These are phyloP conservation scores for Meles meles DNA, from an alignment of 2,113 vertebrate species.

Conservation along the genomic window DNA sequence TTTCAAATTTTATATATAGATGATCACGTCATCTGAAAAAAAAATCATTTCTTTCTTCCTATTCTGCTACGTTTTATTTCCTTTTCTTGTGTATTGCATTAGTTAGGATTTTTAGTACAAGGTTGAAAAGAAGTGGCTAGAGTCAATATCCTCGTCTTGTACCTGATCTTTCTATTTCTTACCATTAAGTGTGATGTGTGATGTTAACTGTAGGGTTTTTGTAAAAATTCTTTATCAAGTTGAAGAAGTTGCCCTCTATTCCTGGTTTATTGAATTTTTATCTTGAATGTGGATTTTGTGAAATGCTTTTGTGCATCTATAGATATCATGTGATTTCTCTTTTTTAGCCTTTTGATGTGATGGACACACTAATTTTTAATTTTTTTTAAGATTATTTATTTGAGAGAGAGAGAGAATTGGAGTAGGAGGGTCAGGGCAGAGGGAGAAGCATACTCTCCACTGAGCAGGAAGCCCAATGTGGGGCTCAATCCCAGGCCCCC, in stretches of 20 bases:
- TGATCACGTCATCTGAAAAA: background rate
- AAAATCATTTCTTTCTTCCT: background rate
- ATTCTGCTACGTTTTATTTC: background rate
- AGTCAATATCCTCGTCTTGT: background rate
- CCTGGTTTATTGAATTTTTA: background rate
- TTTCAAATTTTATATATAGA: background rate
- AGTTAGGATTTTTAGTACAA: background rate
- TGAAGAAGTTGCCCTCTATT: background rate
- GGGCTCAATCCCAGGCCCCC: background rate
- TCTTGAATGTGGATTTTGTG: background rate
- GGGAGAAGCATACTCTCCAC: background rate
- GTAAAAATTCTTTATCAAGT: background rate
- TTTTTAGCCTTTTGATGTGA: background rate
- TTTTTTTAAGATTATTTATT: background rate
- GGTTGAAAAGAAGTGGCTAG: background rate
- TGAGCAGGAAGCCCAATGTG: background rate
- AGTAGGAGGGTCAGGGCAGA: background rate
- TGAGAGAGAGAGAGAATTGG: background rate
- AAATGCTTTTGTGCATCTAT: background rate
- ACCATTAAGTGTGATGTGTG: background rate
- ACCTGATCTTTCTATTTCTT: background rate
- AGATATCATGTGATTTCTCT: background rate
- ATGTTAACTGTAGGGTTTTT: background rate
- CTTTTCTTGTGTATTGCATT: background rate
- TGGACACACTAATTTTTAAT: background rate